Conservation (phyloP, 2,888 invertebrate genomes). For the Cantharis lateralis region DNA sequence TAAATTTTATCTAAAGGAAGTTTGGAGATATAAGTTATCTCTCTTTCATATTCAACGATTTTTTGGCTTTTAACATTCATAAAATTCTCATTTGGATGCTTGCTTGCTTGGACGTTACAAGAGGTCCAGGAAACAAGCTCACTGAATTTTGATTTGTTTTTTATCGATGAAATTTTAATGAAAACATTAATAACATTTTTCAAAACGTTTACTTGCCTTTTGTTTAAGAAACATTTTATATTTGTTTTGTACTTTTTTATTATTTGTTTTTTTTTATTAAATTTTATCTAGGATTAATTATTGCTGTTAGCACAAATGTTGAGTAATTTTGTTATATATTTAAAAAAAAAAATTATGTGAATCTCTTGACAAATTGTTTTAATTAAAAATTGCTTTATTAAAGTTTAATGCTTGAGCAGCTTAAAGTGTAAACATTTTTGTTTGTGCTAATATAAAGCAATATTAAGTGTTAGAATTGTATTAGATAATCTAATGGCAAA, state of each 20-base stretch:
- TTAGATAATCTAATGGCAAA: slow-evolving; percentile 30
- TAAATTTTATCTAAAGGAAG: not conserved
- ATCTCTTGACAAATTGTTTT: slow-evolving; percentile 4
- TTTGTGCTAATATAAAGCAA: slow-evolving; percentile 38
- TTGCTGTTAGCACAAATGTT: slow-evolving; percentile 23
- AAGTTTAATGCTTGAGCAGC: not conserved
- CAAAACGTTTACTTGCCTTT: not conserved
- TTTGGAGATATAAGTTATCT: not conserved
- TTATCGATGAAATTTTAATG: not conserved
- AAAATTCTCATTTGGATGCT: not conserved
- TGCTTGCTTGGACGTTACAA: not conserved
- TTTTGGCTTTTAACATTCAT: not conserved
- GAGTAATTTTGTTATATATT: slow-evolving; percentile 7
- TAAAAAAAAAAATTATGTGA: not conserved
- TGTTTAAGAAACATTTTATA: not conserved
- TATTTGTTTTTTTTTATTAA: slow-evolving; percentile 18
- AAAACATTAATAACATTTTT: not conserved
- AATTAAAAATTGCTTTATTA: slow-evolving; percentile 1
- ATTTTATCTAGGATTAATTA: slow-evolving; percentile 4
- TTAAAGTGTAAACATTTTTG: not conserved
- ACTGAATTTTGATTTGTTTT: not conserved
- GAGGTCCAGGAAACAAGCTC: not conserved
- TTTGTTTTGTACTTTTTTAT: slow-evolving; percentile 2
- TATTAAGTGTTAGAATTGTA: slow-evolving; percentile 42
- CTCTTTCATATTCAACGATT: not conserved